Conservation (phyloP, 2,888 invertebrate genomes). For the Diaprepes abbreviatus region DNA sequence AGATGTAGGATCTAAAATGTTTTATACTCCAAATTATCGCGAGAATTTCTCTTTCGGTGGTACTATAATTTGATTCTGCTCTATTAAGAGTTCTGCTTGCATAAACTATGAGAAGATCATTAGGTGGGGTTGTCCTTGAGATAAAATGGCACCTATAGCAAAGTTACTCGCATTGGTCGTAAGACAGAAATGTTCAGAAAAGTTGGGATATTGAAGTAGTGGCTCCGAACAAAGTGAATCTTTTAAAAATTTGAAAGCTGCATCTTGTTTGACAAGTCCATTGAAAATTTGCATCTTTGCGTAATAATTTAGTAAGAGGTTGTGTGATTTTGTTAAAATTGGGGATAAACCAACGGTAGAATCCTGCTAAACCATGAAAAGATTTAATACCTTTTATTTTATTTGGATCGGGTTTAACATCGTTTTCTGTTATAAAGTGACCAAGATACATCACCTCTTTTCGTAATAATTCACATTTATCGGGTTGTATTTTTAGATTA, state of each 20-base stretch:
- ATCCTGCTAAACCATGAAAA: constrained; percentile 51
- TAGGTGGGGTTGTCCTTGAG: constrained; percentile 52
- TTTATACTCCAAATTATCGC: constrained; percentile 59
- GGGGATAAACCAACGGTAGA: constrained; percentile 49
- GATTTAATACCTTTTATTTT: constrained; percentile 49
- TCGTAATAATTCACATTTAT: constrained; percentile 49
- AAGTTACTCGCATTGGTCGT: constrained; percentile 56
- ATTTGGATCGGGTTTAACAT: constrained; percentile 31
- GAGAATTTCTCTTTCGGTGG: constrained; percentile 55
- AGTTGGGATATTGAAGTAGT: constrained; percentile 53
- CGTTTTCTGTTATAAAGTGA: constrained; percentile 47
- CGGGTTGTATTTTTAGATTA: constrained; percentile 54
- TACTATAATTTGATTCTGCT: constrained; percentile 54
- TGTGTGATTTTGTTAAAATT: constrained; percentile 49
- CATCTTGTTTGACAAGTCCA: constrained; percentile 38
- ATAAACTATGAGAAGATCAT: constrained; percentile 55
- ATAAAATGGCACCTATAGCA: constrained; percentile 50
- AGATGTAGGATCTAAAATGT: constrained; percentile 63
- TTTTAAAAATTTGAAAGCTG: constrained; percentile 48
- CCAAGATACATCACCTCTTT: constrained; percentile 50
- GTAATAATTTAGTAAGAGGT: constrained; percentile 49
- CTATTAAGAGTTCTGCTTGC: constrained; percentile 54
- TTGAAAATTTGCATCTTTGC: constrained; percentile 40
- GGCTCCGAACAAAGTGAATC: constrained; percentile 43
- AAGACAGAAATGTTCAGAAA: constrained; percentile 49